A percentile compares a stretch with the other conserved stretches of the same genome.
Evolutionary conservation across 30 jellyfish, hydroid and myxozoan genomes (phyloP).

Genomic region (Aurelia sp.): DNA sequence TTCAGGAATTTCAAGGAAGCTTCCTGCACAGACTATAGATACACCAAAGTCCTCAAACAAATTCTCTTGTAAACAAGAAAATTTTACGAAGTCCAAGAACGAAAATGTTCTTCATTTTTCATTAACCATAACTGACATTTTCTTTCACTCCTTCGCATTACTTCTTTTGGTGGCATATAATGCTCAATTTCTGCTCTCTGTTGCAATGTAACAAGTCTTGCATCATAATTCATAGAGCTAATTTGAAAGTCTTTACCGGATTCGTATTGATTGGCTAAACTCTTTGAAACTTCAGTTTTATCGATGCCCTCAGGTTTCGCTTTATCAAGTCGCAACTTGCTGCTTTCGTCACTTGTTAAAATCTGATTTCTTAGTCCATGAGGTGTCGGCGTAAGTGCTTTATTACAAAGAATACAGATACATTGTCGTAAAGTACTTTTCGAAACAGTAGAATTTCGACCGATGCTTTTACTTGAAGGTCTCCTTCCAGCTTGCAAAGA

Average conservation of each 20-base stretch:
- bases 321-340: background rate
- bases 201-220: conserved; percentile 57
- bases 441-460: background rate
- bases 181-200: conserved; percentile 39
- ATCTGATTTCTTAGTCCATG: conserved; percentile 23
- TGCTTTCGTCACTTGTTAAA: background rate
- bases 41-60: no score
- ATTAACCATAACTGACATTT: conserved; percentile 63
- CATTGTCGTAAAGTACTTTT: conserved; percentile 27
- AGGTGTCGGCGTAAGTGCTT: conserved; percentile 38
- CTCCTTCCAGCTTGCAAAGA: conserved; percentile 19
- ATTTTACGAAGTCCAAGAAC: background rate
- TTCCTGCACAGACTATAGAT: no score
- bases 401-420: conserved; percentile 58
- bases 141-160: conserved; percentile 48
- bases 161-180: conserved; percentile 60
- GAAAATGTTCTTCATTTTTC: conserved; percentile 47
- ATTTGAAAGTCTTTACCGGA: conserved; percentile 28
- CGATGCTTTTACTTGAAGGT: background rate
- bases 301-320: background rate
- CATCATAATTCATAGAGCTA: conserved; percentile 53
- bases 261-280: background rate
- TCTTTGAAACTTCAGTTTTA: background rate
- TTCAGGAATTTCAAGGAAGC: no score
- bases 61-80: no score